Base-by-base conservation (phyloP, 2,797 vertebrate species). In the Tenualosa thibaudeaui region DNA sequence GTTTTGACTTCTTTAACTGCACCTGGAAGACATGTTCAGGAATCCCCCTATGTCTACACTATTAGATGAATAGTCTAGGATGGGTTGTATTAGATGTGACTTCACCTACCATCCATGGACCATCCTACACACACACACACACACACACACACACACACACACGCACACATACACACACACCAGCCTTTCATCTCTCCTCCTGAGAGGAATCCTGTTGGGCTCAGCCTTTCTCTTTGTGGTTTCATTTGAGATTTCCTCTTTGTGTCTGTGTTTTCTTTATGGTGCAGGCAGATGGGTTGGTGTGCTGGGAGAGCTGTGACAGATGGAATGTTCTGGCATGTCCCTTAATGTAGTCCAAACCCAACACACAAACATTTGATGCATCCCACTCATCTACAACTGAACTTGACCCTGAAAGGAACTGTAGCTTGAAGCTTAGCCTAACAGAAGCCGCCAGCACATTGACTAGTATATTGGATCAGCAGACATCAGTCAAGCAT, bases 181-280 rank as follows among this genome's bases (percentile, higher is more conserved):
- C 71, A 22, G 71, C 2, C 71, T 78, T 78, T 78, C 17, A 78
- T 78, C 71, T 46, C 13, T 78, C 71, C 71, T 78, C 71, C 40
- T 40, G 19, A 19, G 71, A 43, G 71, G 46, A 37, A 22, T 43
- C 5, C 17, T 2, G 17, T 19, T 78, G 15, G 9, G 17, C 12
- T 71, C 31, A 9, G 5, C 46, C 71, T 78, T 43, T 43, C 3
- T 43, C 37, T 78, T 6, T 13, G 13, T 31, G 68, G 9, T 71
- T 40, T 71, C 40, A 19, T 71, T 40, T 37, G 37, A 5, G 26
- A 71, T 71, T 8, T 46, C 37, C 19, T 75, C 13, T 75, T 5
- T 75, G 68, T 43, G 37, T 43, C 31, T 19, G 12, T 68, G 65
- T 43, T 13, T 19, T 22, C 15, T 46, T 2, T 46, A 8, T 10